Base-by-base conservation (phyloP, 2,797 vertebrate genomes). In the Acipenser transmontanus region DNA sequence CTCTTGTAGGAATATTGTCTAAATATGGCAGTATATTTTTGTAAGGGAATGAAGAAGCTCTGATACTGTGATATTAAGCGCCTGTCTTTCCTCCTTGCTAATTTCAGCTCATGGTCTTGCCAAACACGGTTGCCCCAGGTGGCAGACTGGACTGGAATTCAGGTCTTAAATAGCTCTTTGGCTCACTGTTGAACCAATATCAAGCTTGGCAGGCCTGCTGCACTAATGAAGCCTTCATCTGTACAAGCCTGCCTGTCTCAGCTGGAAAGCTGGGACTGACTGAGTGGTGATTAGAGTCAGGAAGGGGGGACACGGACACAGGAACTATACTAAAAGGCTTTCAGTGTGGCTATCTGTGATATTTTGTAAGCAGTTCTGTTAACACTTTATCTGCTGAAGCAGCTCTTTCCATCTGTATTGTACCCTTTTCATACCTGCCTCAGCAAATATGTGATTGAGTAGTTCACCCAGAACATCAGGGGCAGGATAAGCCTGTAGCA, bases 151-250 rank as follows among this genome's bases (percentile, higher is more conserved):
- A 48, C 69, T 70, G 66, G 66, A 61, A 64, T 57, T 69, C 68
- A 65, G 69, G 65, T 77, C 73, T 70, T 74, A 75, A 77, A 72
- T 68, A 76, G 73, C 64, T 57, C 67, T 72, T 70, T 71, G 69
- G 66, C 73, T 71, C 69, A 61, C 72, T 72, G 70, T 69, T 61
- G 69, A 54, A 67, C 71, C 65, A 67, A 70, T 66, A 64, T 65
- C 64, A 67, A 68, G 73, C 74, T 75, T 80, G 74, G 77, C 76
- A 79, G 75, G 75, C 72, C 69, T 72, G 67, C 64, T 64, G 72
- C 68, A 65, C 71, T 77, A 82, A 82, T 82, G 80, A 80, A 78
- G 76, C 73, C 77, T 73, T 79, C 76, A 74, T 74, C 69, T 74
- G 72, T 75, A 50, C 69, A 72, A 74, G 70, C 67, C 73, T 71